Base-by-base conservation (phyloP, 2,888 invertebrate species). In the Diplolepis rosae region DNA sequence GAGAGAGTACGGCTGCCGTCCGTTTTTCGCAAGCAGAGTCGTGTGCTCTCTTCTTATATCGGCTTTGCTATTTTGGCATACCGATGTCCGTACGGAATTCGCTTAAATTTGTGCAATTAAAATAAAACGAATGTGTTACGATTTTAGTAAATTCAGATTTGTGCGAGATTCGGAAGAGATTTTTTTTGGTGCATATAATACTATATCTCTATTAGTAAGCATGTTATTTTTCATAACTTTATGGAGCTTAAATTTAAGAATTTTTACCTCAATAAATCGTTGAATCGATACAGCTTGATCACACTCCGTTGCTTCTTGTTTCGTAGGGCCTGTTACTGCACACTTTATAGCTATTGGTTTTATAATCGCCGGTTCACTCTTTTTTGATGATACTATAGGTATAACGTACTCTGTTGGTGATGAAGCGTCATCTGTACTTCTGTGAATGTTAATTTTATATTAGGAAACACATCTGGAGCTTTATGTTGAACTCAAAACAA, bases 321-420 rank as follows among this genome's bases (percentile, higher is more conserved):
- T 48, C 22, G 22, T 11, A 39, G 61, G 39, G 9, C 61, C 39
- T 61, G 61, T 61, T 39, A 39, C 61, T 61, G 61, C 9, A 24
- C 39, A 61, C 39, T 61, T 61, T 35, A 61, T 61, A 22, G 61
- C 61, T 61, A 61, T 61, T 61, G 61, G 61, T 22, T 61, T 61
- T 27, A 61, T 61, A 39, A 61, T 61, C n/a, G 61, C 61, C 39
- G 61, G 61, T n/a, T 61, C 61, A 24, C 61, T 61, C 15, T 61
- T 61, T 4, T 61, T 39, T n/a, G 39, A 18, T 39, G 61, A 61
- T 39, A 61, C 11, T n/a, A 35, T 39, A 22, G 61, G 61, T 35
- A 61, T 61, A 42, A 61, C 61, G 5, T 61, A 61, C 39, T 61
- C 61, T 7, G 35, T 24, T 24, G 61, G 61, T 24, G 61, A 39